Conservation (phyloP, 2,888 invertebrate species). For the Conops quadrifasciatus region DNA sequence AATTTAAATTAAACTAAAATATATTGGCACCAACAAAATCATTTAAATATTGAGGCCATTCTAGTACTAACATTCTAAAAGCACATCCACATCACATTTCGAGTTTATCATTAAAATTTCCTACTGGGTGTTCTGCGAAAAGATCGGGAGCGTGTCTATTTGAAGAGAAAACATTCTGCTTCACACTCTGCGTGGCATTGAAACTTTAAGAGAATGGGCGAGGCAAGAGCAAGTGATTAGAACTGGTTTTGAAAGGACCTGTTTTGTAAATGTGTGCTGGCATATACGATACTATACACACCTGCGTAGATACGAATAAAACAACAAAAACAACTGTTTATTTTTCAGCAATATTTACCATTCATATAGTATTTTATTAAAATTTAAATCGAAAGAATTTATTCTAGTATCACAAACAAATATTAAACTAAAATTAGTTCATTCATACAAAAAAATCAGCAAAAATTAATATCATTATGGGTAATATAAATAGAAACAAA, state of each 20-base stretch:
- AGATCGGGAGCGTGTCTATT: no score
- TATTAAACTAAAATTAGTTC: constrained; percentile 50
- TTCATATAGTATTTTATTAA: constrained; percentile 21
- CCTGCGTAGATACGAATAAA: background rate
- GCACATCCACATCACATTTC: no score
- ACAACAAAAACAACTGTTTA: background rate
- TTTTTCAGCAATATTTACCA: constrained; percentile 16
- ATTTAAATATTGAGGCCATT: no score
- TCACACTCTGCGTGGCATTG: no score
- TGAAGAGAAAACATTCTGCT: no score
- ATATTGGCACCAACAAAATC: no score
- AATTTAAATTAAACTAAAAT: no score
- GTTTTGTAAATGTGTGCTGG: background rate
- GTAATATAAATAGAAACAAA: constrained; percentile 15
- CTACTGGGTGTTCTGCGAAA: no score
- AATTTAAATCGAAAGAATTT: constrained; percentile 42
- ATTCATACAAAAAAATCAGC: constrained; percentile 17
- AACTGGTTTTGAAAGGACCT: background rate
- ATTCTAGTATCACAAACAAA: constrained; percentile 61
- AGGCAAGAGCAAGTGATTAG: background rate
- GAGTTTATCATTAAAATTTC: no score
- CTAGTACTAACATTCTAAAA: no score
- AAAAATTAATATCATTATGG: constrained; percentile 29
- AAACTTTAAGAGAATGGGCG: background rate
- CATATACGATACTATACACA: background rate